Conservation (phyloP, 2,113 vertebrate genomes). For the Ariopsis seemanni region DNA sequence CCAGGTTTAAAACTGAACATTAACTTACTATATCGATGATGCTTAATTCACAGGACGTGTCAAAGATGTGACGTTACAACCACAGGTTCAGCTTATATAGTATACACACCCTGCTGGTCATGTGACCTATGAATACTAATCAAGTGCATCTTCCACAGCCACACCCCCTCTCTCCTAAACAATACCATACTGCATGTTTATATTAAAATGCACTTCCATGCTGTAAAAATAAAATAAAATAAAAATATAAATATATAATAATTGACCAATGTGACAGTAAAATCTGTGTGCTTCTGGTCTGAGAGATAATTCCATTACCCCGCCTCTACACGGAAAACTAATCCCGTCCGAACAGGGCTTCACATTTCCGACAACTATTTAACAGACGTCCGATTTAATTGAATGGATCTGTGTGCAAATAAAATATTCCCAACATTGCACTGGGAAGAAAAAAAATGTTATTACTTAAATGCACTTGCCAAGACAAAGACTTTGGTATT, state of each 20-base stretch:
- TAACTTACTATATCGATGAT: background rate
- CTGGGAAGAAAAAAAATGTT: slow-evolving; percentile 63
- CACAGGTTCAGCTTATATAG: background rate
- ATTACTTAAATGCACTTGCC: slow-evolving; percentile 76
- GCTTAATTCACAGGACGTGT: background rate
- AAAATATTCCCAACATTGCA: slow-evolving; percentile 53
- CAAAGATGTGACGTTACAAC: background rate
- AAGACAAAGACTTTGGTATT: slow-evolving; percentile 76
- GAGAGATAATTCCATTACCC: background rate
- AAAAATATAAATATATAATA: too few species aligned
- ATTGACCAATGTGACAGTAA: background rate
- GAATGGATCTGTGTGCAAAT: slow-evolving; percentile 50
- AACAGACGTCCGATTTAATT: slow-evolving; percentile 56
- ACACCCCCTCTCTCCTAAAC: background rate
- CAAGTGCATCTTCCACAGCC: background rate
- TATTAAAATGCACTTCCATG: background rate
- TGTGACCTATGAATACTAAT: background rate
- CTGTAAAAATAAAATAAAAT: background rate
- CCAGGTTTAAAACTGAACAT: background rate
- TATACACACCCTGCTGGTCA: background rate
- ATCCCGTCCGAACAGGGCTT: slow-evolving; percentile 22
- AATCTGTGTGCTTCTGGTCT: too few species aligned
- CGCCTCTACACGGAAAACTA: background rate
- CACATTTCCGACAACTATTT: slow-evolving; percentile 56
- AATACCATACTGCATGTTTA: background rate